Conservation (phyloP, 2,113 vertebrate species). For the Cyprinodon brontotheroides region DNA sequence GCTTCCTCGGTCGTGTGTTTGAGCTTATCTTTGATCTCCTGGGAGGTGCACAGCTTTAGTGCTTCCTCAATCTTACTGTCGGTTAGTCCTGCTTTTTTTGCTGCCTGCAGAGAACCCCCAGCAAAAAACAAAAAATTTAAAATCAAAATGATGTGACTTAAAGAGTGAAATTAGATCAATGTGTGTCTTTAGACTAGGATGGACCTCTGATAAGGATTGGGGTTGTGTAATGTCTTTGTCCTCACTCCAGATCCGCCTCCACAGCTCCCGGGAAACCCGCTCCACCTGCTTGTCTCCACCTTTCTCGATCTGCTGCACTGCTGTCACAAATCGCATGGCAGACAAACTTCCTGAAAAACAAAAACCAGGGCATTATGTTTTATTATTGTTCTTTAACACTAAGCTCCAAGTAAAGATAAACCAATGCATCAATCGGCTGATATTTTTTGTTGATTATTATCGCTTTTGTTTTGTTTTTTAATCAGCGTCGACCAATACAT, state of each 20-base stretch:
- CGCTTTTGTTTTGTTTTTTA: too few species aligned
- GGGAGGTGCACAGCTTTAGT: conserved; percentile 71
- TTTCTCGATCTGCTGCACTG: conserved; percentile 71
- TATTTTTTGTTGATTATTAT: too few species aligned
- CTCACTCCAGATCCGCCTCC: conserved; percentile 85
- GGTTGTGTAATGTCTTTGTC: conserved; percentile 85
- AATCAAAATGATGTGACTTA: neutral
- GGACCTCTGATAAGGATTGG: conserved; percentile 75
- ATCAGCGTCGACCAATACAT: too few species aligned
- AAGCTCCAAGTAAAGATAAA: too few species aligned
- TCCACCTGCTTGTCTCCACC: conserved; percentile 71
- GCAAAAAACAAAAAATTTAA: neutral
- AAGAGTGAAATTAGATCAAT: neutral
- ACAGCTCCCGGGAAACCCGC: conserved; percentile 85
- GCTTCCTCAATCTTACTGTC: conserved; percentile 68
- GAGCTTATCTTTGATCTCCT: conserved; percentile 86
- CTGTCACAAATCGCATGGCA: conserved; percentile 87
- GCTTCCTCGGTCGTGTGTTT: conserved; percentile 82
- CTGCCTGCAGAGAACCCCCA: conserved; percentile 75
- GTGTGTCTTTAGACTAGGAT: neutral
- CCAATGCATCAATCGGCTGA: too few species aligned
- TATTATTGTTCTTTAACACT: neutral
- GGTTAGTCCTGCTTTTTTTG: conserved; percentile 83
- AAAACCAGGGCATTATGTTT: neutral
- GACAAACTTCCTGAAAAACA: conserved; percentile 77